Evolutionary conservation across 2,888 invertebrate genomes (phyloP).

Genomic region (Pediacus dermestoides): DNA sequence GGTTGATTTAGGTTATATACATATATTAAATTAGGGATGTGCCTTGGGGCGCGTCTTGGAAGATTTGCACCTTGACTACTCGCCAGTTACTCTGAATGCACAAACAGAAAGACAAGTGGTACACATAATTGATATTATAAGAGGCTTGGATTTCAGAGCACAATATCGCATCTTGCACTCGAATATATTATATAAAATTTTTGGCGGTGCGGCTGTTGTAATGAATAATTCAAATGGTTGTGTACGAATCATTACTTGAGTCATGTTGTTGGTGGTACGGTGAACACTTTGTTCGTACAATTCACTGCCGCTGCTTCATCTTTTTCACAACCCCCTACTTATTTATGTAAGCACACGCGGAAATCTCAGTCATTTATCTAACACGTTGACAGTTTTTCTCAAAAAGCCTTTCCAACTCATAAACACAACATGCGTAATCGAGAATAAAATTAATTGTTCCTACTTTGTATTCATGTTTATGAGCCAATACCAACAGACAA

Average conservation of each 20-base stretch:
- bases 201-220: slow-evolving; percentile 20
- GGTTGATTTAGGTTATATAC: slow-evolving; percentile 27
- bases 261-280: slow-evolving; percentile 47
- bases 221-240: slow-evolving; percentile 48
- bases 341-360: slow-evolving; percentile 46
- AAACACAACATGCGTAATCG: slow-evolving; percentile 29
- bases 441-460: slow-evolving; percentile 31
- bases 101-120: too few relatives aligned
- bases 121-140: too few relatives aligned
- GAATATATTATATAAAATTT: too few relatives aligned
- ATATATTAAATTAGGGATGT: slow-evolving; percentile 32
- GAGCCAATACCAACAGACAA: too few relatives aligned
- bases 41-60: too few relatives aligned
- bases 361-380: slow-evolving; percentile 40
- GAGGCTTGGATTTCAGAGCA: too few relatives aligned
- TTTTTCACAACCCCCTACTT: slow-evolving; percentile 32
- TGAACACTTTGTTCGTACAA: slow-evolving; percentile 45
- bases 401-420: slow-evolving; percentile 34
- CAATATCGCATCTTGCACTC: too few relatives aligned
- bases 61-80: too few relatives aligned
- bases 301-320: slow-evolving; percentile 13
- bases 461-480: too few relatives aligned
- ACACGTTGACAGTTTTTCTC: slow-evolving; percentile 40
- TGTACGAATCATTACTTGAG: slow-evolving; percentile 51
- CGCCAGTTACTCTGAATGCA: too few relatives aligned